Conservation (phyloP, 2,797 vertebrate genomes). For the Megaceryle alcyon region DNA sequence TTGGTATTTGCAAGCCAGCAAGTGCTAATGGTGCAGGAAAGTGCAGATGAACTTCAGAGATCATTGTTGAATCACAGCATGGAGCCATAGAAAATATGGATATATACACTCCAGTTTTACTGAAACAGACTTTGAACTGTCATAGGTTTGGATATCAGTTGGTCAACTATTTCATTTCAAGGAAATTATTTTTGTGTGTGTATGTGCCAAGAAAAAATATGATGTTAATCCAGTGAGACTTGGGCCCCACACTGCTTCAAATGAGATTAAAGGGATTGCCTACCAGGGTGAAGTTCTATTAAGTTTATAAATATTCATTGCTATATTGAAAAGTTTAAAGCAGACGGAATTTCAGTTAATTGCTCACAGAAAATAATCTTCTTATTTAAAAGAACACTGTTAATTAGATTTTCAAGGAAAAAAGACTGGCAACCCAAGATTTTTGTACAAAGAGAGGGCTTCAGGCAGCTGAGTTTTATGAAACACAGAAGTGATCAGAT, state of each 20-base stretch:
- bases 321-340: slow-evolving; percentile 66
- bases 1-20: slow-evolving; percentile 8
- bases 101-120: neutral
- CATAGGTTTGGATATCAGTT: slow-evolving; percentile 28
- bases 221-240: slow-evolving; percentile 64
- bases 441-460: slow-evolving; percentile 26
- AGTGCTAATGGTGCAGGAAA: slow-evolving; percentile 36
- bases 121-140: slow-evolving; percentile 30
- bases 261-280: slow-evolving; percentile 70
- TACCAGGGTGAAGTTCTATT: slow-evolving; percentile 62
- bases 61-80: slow-evolving; percentile 33
- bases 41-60: neutral
- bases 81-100: slow-evolving; percentile 4
- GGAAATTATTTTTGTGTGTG: slow-evolving; percentile 8
- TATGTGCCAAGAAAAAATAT: slow-evolving; percentile 14
- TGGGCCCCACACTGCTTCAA: slow-evolving; percentile 54
- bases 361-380: slow-evolving; percentile 63
- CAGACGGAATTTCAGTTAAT: slow-evolving; percentile 65
- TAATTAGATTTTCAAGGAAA: slow-evolving; percentile 67
- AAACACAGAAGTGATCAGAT: slow-evolving; percentile 17
- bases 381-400: slow-evolving; percentile 64
- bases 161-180: slow-evolving; percentile 66
- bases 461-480: neutral
- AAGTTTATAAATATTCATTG: slow-evolving; percentile 71
- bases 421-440: slow-evolving; percentile 4